These are phyloP conservation scores for Drosophila barbarae DNA, from an alignment of 2,888 invertebrate species.

Conservation along the genomic window DNA sequence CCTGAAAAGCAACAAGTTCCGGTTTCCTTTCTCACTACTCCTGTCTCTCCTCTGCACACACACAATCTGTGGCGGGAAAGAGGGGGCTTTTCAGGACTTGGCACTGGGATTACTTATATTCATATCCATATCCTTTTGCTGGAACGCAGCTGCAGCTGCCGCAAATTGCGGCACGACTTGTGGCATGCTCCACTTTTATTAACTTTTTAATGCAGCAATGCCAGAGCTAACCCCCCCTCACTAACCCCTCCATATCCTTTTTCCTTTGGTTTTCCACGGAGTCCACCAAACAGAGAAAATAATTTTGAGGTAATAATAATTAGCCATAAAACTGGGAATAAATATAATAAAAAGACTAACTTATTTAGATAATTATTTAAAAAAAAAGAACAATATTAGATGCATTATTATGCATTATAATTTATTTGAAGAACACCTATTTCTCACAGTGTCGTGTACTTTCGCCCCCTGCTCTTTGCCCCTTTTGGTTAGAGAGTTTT, in stretches of 20 bases:
- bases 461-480: neutral
- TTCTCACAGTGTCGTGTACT: neutral
- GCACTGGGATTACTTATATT: slow-evolving; percentile 49
- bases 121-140: slow-evolving; percentile 65
- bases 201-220: slow-evolving; percentile 72
- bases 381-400: too few species aligned
- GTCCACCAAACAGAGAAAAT: neutral
- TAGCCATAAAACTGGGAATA: fast-evolving
- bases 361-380: neutral
- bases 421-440: neutral
- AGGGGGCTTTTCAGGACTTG: slow-evolving; percentile 20
- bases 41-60: slow-evolving; percentile 2
- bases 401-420: too few species aligned
- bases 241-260: neutral
- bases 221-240: slow-evolving; percentile 17
- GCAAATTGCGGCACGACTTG: slow-evolving; percentile 73
- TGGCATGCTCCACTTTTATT: slow-evolving; percentile 74
- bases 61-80: neutral
- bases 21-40: neutral
- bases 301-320: neutral
- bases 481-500: slow-evolving; percentile 53
- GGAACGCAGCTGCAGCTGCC: slow-evolving; percentile 64
- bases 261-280: slow-evolving; percentile 10
- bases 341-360: neutral
- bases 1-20: slow-evolving; percentile 60